Evolutionary conservation across 2,888 invertebrate species (phyloP), one percentile per base, ranked within the genome.

Genomic region (Archips xylosteana): DNA sequence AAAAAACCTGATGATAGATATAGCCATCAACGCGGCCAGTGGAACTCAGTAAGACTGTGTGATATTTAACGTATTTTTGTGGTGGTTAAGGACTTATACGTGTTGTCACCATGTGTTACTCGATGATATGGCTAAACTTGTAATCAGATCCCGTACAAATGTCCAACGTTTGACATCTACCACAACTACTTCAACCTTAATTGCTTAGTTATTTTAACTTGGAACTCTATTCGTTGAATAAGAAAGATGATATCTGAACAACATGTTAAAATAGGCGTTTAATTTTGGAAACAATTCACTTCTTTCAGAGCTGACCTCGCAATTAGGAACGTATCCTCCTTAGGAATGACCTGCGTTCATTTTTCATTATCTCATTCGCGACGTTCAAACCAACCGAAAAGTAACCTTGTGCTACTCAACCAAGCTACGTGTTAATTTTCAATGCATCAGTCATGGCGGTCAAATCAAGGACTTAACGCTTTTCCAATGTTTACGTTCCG

Each of bases 401-500:
- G 80, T 81, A 78, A 78, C 79, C 80, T 84, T 85, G 84, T 85
- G 82, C 79, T 68, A 80, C 71, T 75, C 76, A 77, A 75, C 81
- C 81, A 78, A 83, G 83, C 82, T 83, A 86, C 83, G 80, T 85
- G 83, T 86, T 83, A 85, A 88, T 86, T 87, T 89, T 82, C 83
- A 87, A 86, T 87, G 85, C 84, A 84, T 87, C 84, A 81, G 87
- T 86, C 85, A 88, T 87, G 86, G 85, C 82, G 80, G 76, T 72
- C 79, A 82, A 83, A 80, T 84, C 87, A 86, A 89, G 88, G 88
- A 87, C 87, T 90, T 87, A 78, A 86, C 82, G 88, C 85, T 83
- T 85, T 84, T 87, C 82, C 83, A 85, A 85, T 90, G 88, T 91
- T 91, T 90, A 85, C 86, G 89, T 87, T 89, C 82, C 81, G 78